A percentile compares a stretch with the other conserved stretches of the same genome.
These are phyloP conservation scores for Heliornis fulica DNA, from an alignment of 2,113 vertebrate genomes.

Conservation along the genomic window DNA sequence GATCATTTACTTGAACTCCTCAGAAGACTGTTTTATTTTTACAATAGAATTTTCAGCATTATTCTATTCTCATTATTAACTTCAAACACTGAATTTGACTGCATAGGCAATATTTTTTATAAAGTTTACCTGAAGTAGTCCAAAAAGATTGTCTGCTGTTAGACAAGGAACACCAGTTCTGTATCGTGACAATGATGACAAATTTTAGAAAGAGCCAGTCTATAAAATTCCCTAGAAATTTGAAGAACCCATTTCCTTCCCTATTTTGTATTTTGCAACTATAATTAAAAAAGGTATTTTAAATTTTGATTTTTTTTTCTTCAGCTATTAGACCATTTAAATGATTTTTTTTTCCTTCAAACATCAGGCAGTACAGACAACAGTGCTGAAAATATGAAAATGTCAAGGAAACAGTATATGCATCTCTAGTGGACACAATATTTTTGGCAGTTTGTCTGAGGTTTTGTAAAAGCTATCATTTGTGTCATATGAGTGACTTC, in stretches of 20 bases:
- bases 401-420: not conserved
- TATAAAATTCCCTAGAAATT: not conserved
- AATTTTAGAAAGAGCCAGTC: not conserved
- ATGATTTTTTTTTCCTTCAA: not conserved
- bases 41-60: not conserved
- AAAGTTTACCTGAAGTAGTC: not conserved
- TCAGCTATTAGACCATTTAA: not conserved
- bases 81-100: not conserved
- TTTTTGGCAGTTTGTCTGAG: not conserved
- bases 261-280: not conserved
- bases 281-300: not conserved
- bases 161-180: not conserved
- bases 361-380: not conserved
- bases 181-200: not conserved
- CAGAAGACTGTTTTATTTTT: not conserved
- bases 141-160: not conserved
- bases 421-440: not conserved
- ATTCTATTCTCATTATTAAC: not conserved
- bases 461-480: slow-evolving; percentile 6
- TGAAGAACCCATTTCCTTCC: not conserved
- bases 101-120: not conserved
- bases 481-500: not conserved
- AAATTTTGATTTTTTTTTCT: not conserved
- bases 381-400: not conserved
- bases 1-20: not conserved